These are phyloP conservation scores for Nasonia longicornis DNA, from an alignment of 1,140 invertebrate species.

Conservation along the genomic window DNA sequence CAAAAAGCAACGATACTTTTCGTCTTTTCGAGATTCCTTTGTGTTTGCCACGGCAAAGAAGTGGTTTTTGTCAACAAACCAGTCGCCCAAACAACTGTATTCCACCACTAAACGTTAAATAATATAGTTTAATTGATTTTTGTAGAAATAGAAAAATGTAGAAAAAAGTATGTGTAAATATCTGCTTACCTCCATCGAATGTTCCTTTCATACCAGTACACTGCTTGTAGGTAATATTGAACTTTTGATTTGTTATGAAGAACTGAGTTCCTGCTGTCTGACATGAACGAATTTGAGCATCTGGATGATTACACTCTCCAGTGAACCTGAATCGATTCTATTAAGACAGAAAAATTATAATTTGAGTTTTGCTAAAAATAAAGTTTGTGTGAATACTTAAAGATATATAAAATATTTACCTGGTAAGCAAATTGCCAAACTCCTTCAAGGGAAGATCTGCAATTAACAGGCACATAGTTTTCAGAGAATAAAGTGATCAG, in stretches of 20 bases:
- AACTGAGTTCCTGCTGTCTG: constrained; percentile 96
- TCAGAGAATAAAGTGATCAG: constrained; percentile 89
- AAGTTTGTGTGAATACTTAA: constrained; percentile 37
- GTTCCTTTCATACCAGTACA: constrained; percentile 88
- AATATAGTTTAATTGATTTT: constrained; percentile 39
- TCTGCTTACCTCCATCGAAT: constrained; percentile 80
- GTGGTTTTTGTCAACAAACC: constrained; percentile 96
- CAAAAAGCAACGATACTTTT: constrained; percentile 92
- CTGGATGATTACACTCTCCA: constrained; percentile 88
- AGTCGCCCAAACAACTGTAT: constrained; percentile 93
- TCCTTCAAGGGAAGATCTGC: constrained; percentile 91
- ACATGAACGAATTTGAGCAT: constrained; percentile 92
- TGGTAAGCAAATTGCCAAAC: constrained; percentile 96
- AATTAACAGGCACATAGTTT: constrained; percentile 92
- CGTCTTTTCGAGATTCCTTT: constrained; percentile 92
- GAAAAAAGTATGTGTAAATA: constrained; percentile 37
- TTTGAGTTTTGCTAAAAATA: constrained; percentile 26
- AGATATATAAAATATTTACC: constrained; percentile 59
- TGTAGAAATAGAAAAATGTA: background rate
- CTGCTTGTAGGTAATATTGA: constrained; percentile 92
- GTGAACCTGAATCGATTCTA: constrained; percentile 89
- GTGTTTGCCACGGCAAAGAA: constrained; percentile 95
- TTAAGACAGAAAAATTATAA: constrained; percentile 49
- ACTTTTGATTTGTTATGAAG: constrained; percentile 96
- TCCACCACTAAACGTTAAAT: constrained; percentile 78